Base-by-base conservation (phyloP, 1,140 invertebrate species). In the Bombus pyrosoma region DNA sequence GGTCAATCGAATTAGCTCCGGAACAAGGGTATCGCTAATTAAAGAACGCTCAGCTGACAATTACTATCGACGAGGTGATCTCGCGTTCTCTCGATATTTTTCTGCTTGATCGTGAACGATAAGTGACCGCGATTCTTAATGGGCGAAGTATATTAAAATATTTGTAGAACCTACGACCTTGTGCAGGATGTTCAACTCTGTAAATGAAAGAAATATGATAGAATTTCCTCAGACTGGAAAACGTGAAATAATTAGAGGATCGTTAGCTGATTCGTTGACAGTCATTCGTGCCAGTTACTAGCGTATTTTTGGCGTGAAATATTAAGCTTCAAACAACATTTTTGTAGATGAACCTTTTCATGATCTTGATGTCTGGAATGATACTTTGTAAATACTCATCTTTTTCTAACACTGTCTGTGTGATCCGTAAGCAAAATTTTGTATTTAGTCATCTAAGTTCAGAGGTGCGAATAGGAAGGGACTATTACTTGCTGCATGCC, bases 1-100 rank as follows among this genome's bases (percentile, higher is more conserved):
- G 74, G 74, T 74, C 88, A 82, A 89, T 90, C 83, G 89, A 87
- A 89, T 89, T 89, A 82, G 64, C 47, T 66, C 59, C 37, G 73
- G 81, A 47, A 89, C 81, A 89, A 76, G 79, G 86, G 75, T 86
- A 89, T 87, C 85, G 77, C 89, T 80, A 81, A 78, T 85, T 85
- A 85, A 85, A 85, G 83, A 80, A 80, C 83, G 76, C 68, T 64
- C 76, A 80, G 76, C 83, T 85, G 83, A 85, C 83, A 62, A 85
- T 85, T 80, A 85, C 66, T 53, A 80, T 78, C 82, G 47, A 53
- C 3, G 3, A 78, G 22, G 43, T 83, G 66, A 83, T 83, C 82
- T 83, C 64, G 3, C 22, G 32, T 34, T 66, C 47, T 62, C 39
- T 37, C 25, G 8, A n/a, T n/a, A 72, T 47, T 64, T 80, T 47